Percentiles rank a stretch among this genome's conserved stretches.
Evolutionary conservation across 2,888 invertebrate genomes (phyloP).

Genomic region (Monochamus alternatus): DNA sequence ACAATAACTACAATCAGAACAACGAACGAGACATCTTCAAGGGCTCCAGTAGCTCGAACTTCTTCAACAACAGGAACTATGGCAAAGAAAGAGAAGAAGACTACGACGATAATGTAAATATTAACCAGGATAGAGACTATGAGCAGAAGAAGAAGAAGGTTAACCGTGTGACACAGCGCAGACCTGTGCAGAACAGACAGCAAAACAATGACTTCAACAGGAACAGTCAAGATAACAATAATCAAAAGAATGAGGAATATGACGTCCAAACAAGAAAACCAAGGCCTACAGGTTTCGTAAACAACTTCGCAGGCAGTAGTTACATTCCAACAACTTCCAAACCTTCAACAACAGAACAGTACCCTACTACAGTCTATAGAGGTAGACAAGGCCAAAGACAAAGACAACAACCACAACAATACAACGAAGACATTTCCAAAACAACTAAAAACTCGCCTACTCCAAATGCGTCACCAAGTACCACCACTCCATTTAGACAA

Average conservation of each 20-base stretch:
- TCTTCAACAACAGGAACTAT: conserved; percentile 79
- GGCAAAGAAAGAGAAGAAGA: conserved; percentile 76
- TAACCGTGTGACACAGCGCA: conserved; percentile 68
- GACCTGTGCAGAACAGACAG: conserved; percentile 61
- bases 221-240: conserved; percentile 53
- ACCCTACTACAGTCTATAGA: conserved; percentile 60
- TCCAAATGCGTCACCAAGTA: conserved; percentile 63
- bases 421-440: conserved; percentile 62
- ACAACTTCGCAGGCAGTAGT: conserved; percentile 71
- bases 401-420: conserved; percentile 45
- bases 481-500: conserved; percentile 60
- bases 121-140: conserved; percentile 68
- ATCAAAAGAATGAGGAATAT: conserved; percentile 32
- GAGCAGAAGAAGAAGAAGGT: conserved; percentile 69
- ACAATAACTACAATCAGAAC: conserved; percentile 57
- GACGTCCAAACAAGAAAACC: conserved; percentile 64
- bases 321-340: conserved; percentile 71
- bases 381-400: conserved; percentile 56
- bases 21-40: conserved; percentile 76
- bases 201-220: conserved; percentile 50
- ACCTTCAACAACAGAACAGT: conserved; percentile 65
- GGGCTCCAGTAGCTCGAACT: conserved; percentile 83
- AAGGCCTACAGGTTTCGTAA: conserved; percentile 67
- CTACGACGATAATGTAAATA: conserved; percentile 71
- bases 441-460: conserved; percentile 56